Evolutionary conservation across 2,797 vertebrate species (phyloP), one percentile per base, ranked within the genome.

Genomic region (Dermochelys coriacea): DNA sequence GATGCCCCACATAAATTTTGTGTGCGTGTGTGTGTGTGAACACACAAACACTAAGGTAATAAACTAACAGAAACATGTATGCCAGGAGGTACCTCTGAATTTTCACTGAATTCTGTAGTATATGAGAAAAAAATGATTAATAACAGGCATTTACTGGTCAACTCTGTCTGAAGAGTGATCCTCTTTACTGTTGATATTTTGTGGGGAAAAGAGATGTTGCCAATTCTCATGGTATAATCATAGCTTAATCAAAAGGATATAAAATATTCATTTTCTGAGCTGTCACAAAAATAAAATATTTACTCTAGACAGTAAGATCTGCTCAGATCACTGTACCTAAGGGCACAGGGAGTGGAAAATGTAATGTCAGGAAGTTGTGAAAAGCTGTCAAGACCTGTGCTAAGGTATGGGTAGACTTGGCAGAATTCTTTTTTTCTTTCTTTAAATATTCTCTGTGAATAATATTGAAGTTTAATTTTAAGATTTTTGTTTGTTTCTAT

Each of bases 1-100:
- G 85, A 90, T 74, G 68, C 31, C 61, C 16, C 59, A 51, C 15
- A 64, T 50, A 80, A 21, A 47, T 79, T 95, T 89, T 78, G 51
- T 23, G 57, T 2, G 50, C 29, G 8, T 19, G n/a, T 12, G 18
- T 2, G 10, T 31, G 21, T 25, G 81, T 1, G 16, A 6, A 79
- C 10, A 54, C 19, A 54, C n/a, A 19, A 85, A 21, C 41, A 34
- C 52, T 77, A 57, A 50, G 16, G 12, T 52, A 82, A 87, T 45
- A 94, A 74, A 5, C 3, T 49, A 23, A 5, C 3, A 91, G 1
- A 81, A 80, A 89, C 10, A 11, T 45, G 7, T 29, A 14, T 64
- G 89, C 57, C 83, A 31, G 52, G n/a, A 79, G 15, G 45, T 64
- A 82, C 77, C 3, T 12, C 68, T 52, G 64, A 84, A 71, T 54